Conservation (phyloP, 92 coral and sea anemone genomes). For the Pocillopora meandrina region DNA sequence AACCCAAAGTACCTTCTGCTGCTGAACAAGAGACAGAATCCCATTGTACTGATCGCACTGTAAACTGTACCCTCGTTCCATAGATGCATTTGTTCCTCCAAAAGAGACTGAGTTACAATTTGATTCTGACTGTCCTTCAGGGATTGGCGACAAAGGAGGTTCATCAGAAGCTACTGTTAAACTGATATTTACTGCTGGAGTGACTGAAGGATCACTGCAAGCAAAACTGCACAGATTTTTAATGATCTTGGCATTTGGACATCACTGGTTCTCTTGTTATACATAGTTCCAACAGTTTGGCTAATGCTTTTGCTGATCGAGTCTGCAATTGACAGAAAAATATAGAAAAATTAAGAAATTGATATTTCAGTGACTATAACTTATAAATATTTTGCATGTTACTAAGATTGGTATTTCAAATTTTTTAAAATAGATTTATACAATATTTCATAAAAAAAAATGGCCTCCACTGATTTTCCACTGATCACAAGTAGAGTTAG, state of each 20-base stretch:
- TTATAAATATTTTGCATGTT: too few relatives aligned
- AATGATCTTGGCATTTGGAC: constrained; percentile 95
- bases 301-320: constrained; percentile 86
- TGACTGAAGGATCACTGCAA: constrained; percentile 86
- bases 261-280: constrained; percentile 81
- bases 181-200: constrained; percentile 80
- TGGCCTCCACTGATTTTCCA: too few relatives aligned
- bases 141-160: constrained; percentile 76
- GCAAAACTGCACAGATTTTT: constrained; percentile 96
- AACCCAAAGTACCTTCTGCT: constrained; percentile 71
- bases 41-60: constrained; percentile 92
- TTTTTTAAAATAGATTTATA: too few relatives aligned
- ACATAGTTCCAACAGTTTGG: constrained; percentile 80
- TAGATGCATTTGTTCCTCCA: constrained; percentile 26
- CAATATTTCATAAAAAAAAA: too few relatives aligned
- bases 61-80: constrained; percentile 62
- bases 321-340: constrained; percentile 41
- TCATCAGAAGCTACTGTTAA: constrained; percentile 74
- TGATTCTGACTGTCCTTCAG: constrained; percentile 57
- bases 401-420: too few relatives aligned
- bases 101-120: constrained; percentile 45
- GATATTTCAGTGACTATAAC: too few relatives aligned
- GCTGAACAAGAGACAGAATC: constrained; percentile 84
- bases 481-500: too few relatives aligned
- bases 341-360: too few relatives aligned